Conservation (phyloP, 1,140 invertebrate genomes). For the Schlechtendalia chinensis region DNA sequence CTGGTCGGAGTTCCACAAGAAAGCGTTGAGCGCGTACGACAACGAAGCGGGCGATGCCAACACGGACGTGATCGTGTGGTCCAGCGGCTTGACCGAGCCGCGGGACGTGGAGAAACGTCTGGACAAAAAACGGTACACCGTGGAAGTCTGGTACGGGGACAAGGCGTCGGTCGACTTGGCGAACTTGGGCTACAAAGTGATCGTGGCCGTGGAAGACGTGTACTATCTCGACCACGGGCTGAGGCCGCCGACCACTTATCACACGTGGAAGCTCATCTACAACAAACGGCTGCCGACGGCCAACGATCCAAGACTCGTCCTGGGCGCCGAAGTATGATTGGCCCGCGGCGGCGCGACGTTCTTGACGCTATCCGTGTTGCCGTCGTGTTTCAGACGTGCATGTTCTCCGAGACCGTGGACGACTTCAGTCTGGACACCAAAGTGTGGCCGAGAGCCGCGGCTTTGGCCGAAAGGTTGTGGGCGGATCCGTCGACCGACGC, state of each 20-base stretch:
- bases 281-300: slow-evolving; percentile 58
- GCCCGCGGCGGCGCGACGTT: no score
- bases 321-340: slow-evolving; percentile 41
- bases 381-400: slow-evolving; percentile 53
- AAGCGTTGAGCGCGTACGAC: slow-evolving; percentile 57
- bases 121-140: slow-evolving; percentile 65
- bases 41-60: slow-evolving; percentile 55
- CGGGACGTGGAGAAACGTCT: slow-evolving; percentile 65
- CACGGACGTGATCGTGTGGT: slow-evolving; percentile 68
- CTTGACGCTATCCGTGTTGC: no score
- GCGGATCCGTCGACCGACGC: slow-evolving; percentile 60
- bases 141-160: slow-evolving; percentile 73
- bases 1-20: slow-evolving; percentile 67
- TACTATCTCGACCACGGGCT: slow-evolving; percentile 84
- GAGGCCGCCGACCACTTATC: slow-evolving; percentile 69
- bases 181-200: slow-evolving; percentile 66
- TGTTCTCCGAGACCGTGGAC: slow-evolving; percentile 78
- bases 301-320: slow-evolving; percentile 34
- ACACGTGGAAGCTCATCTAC: slow-evolving; percentile 70
- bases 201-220: slow-evolving; percentile 73
- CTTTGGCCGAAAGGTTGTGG: slow-evolving; percentile 76
- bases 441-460: slow-evolving; percentile 74
- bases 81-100: slow-evolving; percentile 70
- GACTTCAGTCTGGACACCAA: slow-evolving; percentile 65
- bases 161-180: slow-evolving; percentile 62